Percentiles rank a stretch among this genome's conserved stretches.
phyloP scores from a whole-genome alignment of 2,888 invertebrate species.

The Smittia sp. region DNA sequence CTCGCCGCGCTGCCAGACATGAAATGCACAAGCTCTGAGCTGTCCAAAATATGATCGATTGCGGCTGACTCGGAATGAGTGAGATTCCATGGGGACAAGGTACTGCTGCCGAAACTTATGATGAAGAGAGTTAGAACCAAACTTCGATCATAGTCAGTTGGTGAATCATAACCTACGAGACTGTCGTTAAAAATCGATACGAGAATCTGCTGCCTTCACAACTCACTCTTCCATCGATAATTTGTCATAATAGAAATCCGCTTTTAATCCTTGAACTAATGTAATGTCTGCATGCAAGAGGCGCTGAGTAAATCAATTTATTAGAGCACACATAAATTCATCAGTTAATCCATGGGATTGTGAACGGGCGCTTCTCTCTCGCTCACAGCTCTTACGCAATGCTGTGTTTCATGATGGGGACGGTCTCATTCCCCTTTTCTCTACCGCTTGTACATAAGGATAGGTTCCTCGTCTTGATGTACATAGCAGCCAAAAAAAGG shows the following conservation, averaged over 20 bases:
- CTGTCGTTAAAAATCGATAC: conserved; percentile 27
- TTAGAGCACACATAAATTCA: conserved; percentile 33
- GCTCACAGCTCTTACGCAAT: neutral
- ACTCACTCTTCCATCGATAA: conserved; percentile 32
- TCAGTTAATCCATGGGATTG: conserved; percentile 27
- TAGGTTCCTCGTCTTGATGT: neutral
- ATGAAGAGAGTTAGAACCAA: too few relatives aligned
- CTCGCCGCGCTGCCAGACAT: neutral
- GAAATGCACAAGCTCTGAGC: neutral
- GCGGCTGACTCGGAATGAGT: neutral
- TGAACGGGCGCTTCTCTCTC: neutral
- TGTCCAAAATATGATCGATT: conserved; percentile 7
- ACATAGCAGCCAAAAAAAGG: conserved; percentile 1
- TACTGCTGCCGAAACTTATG: neutral
- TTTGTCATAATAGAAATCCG: conserved; percentile 39
- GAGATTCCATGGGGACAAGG: neutral
- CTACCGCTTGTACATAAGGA: neutral
- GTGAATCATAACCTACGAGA: conserved; percentile 25
- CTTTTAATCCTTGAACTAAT: conserved; percentile 40
- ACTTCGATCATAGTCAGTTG: neutral
- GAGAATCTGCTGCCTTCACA: conserved; percentile 9
- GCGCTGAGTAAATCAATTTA: conserved; percentile 35
- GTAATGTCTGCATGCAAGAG: conserved; percentile 36
- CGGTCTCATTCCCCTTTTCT: conserved; percentile 1
- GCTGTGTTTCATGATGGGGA: conserved; percentile 11